Conservation (phyloP, 2,113 vertebrate species). For the Plestiodon gilberti region DNA sequence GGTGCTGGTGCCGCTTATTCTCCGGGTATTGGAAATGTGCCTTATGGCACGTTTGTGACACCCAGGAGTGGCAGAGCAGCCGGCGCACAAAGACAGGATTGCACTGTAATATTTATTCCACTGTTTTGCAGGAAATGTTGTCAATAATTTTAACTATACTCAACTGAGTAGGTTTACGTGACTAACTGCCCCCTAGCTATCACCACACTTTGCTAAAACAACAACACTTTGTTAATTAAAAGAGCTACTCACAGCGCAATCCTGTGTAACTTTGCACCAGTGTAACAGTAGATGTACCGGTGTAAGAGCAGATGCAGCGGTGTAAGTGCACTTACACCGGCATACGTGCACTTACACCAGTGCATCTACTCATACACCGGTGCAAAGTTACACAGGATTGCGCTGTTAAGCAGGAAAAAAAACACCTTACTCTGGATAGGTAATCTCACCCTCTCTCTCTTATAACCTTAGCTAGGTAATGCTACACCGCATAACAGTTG, state of each 20-base stretch:
- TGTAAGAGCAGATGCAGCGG: too few relatives aligned
- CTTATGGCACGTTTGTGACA: too few relatives aligned
- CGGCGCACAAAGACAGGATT: too few relatives aligned
- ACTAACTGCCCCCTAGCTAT: not conserved
- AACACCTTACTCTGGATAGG: constrained; percentile 46
- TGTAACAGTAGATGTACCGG: too few relatives aligned
- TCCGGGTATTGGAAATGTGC: too few relatives aligned
- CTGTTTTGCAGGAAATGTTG: not conserved
- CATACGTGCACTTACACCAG: too few relatives aligned
- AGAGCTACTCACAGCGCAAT: constrained; percentile 60
- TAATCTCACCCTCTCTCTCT: constrained; percentile 55
- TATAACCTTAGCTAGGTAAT: constrained; percentile 55
- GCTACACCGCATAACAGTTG: constrained; percentile 58
- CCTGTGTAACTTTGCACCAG: too few relatives aligned
- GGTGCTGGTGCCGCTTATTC: too few relatives aligned
- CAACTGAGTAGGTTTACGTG: not conserved
- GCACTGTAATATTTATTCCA: not conserved
- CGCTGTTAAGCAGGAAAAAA: constrained; percentile 69
- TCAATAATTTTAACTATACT: not conserved
- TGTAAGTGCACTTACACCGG: too few relatives aligned
- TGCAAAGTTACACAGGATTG: too few relatives aligned
- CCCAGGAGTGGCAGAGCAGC: too few relatives aligned
- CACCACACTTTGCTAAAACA: constrained; percentile 5
- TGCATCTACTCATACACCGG: too few relatives aligned
- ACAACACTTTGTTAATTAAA: constrained; percentile 56